phyloP scores from a whole-genome alignment of 2,888 invertebrate species.

The Synergus japonicus region DNA sequence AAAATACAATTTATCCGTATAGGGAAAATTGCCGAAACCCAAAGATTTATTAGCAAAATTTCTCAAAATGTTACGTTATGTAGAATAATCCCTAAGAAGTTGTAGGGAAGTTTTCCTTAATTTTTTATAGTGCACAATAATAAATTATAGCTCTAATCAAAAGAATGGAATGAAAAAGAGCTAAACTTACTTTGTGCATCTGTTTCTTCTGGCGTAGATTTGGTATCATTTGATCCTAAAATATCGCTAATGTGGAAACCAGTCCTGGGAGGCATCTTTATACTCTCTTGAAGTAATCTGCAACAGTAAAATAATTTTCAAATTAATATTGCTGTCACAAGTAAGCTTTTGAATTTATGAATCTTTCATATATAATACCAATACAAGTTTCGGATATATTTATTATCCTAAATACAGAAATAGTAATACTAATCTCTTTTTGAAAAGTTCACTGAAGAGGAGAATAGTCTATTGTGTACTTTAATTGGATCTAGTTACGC shows the following conservation, averaged over 20 bases:
- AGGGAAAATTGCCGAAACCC: no score
- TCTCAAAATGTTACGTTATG: no score
- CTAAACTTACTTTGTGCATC: constrained; percentile 68
- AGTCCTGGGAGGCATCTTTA: constrained; percentile 88
- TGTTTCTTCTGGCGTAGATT: constrained; percentile 69
- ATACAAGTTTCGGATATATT: not conserved
- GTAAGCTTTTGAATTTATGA: not conserved
- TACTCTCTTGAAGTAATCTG: constrained; percentile 87
- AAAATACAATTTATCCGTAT: not conserved
- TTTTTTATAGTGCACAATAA: no score
- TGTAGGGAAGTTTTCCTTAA: no score
- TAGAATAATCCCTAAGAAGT: no score
- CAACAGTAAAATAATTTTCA: constrained; percentile 68
- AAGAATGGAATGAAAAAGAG: not conserved
- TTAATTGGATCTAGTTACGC: constrained; percentile 33
- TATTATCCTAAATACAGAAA: not conserved
- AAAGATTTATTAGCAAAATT: no score
- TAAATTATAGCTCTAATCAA: not conserved
- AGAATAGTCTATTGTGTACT: not conserved
- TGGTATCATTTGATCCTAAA: constrained; percentile 89
- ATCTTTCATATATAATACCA: not conserved
- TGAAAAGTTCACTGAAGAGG: not conserved
- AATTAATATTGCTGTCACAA: not conserved
- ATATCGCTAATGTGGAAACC: constrained; percentile 97
- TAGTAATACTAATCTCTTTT: not conserved